Conservation (phyloP, 1,140 invertebrate species). For the Ephestia elutella region DNA sequence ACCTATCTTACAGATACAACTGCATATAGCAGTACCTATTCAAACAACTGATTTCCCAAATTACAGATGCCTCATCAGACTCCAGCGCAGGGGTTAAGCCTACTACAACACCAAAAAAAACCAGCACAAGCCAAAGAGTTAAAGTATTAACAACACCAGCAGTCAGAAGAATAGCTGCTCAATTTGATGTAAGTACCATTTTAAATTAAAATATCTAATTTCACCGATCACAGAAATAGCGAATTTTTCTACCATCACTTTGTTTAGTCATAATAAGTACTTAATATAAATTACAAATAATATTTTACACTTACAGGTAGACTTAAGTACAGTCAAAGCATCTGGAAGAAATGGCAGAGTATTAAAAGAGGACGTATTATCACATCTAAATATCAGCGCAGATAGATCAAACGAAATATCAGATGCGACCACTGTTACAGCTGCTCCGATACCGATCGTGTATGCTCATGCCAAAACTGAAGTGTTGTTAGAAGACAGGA, state of each 20-base stretch:
- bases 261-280: too few relatives aligned
- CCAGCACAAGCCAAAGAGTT: conserved; percentile 26
- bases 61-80: conserved; percentile 24
- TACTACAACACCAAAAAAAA: conserved; percentile 4
- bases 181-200: conserved; percentile 88
- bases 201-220: too few relatives aligned
- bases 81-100: conserved; percentile 19
- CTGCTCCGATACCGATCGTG: conserved; percentile 27
- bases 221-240: too few relatives aligned
- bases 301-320: conserved; percentile 73
- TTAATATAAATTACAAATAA: too few relatives aligned
- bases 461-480: conserved; percentile 29
- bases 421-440: conserved; percentile 22
- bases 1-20: too few relatives aligned
- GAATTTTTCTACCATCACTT: too few relatives aligned
- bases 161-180: conserved; percentile 92
- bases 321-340: conserved; percentile 83
- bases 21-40: too few relatives aligned
- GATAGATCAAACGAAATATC: conserved; percentile 61
- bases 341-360: conserved; percentile 94
- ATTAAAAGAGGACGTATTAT: conserved; percentile 95
- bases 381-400: conserved; percentile 78
- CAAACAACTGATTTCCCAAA: too few relatives aligned
- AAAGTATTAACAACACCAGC: conserved; percentile 94
- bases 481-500: conserved; percentile 58